phyloP scores from a whole-genome alignment of 2,888 invertebrate genomes.

The Ichneumon xanthorius region DNA sequence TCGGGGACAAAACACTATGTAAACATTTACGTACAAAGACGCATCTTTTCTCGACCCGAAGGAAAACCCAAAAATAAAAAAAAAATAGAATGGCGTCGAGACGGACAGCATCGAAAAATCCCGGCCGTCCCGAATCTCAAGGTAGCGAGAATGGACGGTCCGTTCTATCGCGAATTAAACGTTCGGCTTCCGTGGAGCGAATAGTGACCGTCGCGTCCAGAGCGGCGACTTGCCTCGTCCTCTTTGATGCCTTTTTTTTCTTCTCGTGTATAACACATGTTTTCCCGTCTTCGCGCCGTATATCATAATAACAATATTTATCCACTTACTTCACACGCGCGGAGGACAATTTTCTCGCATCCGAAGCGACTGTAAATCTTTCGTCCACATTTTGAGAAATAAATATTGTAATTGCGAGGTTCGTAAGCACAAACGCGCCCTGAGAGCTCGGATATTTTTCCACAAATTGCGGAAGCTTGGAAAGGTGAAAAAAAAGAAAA shows the following conservation, averaged over 20 bases:
- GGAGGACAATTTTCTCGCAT: slow-evolving; percentile 40
- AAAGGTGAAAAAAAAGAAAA: not conserved
- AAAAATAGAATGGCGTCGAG: not conserved
- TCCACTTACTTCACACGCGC: slow-evolving; percentile 29
- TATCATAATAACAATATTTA: slow-evolving; percentile 19
- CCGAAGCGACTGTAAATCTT: too few species aligned
- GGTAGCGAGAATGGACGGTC: slow-evolving; percentile 4
- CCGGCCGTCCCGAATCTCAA: slow-evolving; percentile 20
- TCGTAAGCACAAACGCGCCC: not conserved
- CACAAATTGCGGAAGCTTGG: too few species aligned
- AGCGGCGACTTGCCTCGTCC: slow-evolving; percentile 5
- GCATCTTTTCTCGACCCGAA: slow-evolving; percentile 5
- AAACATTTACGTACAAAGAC: not conserved
- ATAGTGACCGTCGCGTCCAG: slow-evolving; percentile 56
- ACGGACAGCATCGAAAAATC: slow-evolving; percentile 18
- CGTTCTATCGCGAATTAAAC: slow-evolving; percentile 70
- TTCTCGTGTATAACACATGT: not conserved
- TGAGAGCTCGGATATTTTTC: not conserved
- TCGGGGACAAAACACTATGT: not conserved
- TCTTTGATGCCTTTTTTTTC: slow-evolving; percentile 9
- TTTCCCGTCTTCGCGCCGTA: slow-evolving; percentile 1
- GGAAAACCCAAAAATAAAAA: not conserved
- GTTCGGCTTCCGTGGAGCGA: slow-evolving; percentile 75
- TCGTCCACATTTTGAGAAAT: too few species aligned
- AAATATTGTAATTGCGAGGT: too few species aligned